These are phyloP conservation scores for Clivina fossor DNA, from an alignment of 2,888 invertebrate genomes.

Conservation along the genomic window DNA sequence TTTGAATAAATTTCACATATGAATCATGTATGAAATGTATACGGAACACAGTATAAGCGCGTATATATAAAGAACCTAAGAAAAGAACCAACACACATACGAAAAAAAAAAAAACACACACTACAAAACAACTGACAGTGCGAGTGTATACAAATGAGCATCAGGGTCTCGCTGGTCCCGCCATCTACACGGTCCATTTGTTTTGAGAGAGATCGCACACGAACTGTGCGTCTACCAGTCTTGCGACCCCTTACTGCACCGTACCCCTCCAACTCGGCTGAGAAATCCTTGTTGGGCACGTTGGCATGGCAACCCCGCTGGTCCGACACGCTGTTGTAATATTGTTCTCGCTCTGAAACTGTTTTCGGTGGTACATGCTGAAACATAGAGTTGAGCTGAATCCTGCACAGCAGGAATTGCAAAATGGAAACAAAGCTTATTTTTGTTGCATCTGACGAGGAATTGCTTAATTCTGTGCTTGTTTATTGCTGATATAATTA, in stretches of 20 bases:
- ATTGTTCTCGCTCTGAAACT: conserved; percentile 28
- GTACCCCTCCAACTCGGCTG: not conserved
- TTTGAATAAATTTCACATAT: conserved; percentile 28
- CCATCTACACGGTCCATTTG: conserved; percentile 40
- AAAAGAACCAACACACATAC: conserved; percentile 7
- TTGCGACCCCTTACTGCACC: not conserved
- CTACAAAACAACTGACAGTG: conserved; percentile 32
- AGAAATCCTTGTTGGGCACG: conserved; percentile 25
- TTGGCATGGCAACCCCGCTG: conserved; percentile 30
- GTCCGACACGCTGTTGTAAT: conserved; percentile 30
- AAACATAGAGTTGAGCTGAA: no score
- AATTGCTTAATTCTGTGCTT: no score
- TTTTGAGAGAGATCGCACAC: conserved; percentile 33
- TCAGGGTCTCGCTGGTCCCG: conserved; percentile 37
- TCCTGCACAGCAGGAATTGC: no score
- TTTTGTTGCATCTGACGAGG: no score
- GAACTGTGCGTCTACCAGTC: conserved; percentile 2
- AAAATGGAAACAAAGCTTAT: no score
- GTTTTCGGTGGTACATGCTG: conserved; percentile 14
- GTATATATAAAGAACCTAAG: conserved; percentile 29
- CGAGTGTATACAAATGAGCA: conserved; percentile 37
- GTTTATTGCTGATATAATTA: no score
- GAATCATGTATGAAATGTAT: conserved; percentile 31
- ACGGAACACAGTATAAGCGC: not conserved
- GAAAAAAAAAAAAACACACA: no score